Evolutionary conservation across 2,113 vertebrate genomes (phyloP).

Genomic region (Dermatemys mawii): DNA sequence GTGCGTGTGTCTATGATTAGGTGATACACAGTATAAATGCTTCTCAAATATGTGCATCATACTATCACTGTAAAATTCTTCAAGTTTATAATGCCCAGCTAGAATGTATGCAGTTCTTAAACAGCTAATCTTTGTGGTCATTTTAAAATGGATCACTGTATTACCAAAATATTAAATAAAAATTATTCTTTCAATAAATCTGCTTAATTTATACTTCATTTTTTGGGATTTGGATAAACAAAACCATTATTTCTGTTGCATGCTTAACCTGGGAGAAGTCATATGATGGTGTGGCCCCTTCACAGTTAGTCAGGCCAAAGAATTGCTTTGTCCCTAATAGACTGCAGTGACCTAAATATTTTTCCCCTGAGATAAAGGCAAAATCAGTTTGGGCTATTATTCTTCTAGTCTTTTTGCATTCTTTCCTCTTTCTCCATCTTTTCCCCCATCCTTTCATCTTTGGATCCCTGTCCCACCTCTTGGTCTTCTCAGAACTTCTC

Average conservation of each 20-base stretch:
- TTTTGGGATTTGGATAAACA: background rate
- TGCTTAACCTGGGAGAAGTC: background rate
- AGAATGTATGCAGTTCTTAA: constrained; percentile 35
- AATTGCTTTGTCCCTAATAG: background rate
- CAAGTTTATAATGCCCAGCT: constrained; percentile 21
- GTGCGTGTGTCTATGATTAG: background rate
- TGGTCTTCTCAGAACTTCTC: background rate
- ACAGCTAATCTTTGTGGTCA: background rate
- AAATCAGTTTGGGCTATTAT: background rate
- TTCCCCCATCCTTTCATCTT: background rate
- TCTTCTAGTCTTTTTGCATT: background rate
- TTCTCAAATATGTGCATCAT: background rate
- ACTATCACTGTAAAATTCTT: background rate
- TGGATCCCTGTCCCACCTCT: background rate
- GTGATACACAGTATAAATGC: background rate
- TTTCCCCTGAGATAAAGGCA: background rate
- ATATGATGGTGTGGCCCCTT: background rate
- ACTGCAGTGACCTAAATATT: background rate
- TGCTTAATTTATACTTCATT: constrained; percentile 2
- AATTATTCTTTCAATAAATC: constrained; percentile 39
- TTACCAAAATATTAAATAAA: constrained; percentile 74
- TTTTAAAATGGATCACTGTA: constrained; percentile 14
- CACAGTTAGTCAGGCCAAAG: background rate
- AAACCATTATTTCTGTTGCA: background rate
- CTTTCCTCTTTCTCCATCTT: background rate